phyloP scores from a whole-genome alignment of 1,140 invertebrate genomes.

The Ridgeia piscesae region DNA sequence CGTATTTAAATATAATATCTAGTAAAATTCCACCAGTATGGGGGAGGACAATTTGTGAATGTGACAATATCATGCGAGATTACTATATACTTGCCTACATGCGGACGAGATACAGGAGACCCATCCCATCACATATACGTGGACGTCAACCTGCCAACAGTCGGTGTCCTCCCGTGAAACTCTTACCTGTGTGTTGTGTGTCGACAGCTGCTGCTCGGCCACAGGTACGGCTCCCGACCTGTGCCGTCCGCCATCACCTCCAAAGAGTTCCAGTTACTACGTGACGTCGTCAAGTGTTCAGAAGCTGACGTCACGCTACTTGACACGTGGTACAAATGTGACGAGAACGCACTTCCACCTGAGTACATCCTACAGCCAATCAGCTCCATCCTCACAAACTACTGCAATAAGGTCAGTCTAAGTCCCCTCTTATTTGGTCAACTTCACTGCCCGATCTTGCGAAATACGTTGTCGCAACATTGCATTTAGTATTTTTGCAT shows the following conservation, averaged over 20 bases:
- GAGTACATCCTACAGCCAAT: constrained; percentile 94
- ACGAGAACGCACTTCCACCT: constrained; percentile 88
- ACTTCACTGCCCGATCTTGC: neutral
- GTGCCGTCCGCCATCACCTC: constrained; percentile 85
- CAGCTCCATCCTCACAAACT: constrained; percentile 94
- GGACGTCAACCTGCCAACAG: too few relatives aligned
- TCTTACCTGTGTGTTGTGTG: neutral
- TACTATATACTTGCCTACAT: too few relatives aligned
- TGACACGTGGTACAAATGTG: constrained; percentile 86
- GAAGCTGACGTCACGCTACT: constrained; percentile 21
- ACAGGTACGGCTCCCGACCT: constrained; percentile 90
- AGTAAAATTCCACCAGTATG: too few relatives aligned
- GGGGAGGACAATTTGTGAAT: too few relatives aligned
- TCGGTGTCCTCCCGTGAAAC: too few relatives aligned
- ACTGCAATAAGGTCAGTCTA: constrained; percentile 90
- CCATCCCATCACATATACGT: too few relatives aligned
- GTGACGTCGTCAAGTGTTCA: constrained; percentile 74
- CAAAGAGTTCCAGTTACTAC: constrained; percentile 79
- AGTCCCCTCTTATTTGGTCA: neutral
- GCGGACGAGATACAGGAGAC: too few relatives aligned
- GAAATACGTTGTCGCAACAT: neutral
- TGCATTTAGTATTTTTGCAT: neutral
- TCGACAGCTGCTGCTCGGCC: constrained; percentile 28
- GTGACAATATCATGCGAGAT: too few relatives aligned
- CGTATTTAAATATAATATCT: too few relatives aligned